Conservation (phyloP, 2,888 invertebrate genomes). For the Tetramorium bicarinatum region DNA sequence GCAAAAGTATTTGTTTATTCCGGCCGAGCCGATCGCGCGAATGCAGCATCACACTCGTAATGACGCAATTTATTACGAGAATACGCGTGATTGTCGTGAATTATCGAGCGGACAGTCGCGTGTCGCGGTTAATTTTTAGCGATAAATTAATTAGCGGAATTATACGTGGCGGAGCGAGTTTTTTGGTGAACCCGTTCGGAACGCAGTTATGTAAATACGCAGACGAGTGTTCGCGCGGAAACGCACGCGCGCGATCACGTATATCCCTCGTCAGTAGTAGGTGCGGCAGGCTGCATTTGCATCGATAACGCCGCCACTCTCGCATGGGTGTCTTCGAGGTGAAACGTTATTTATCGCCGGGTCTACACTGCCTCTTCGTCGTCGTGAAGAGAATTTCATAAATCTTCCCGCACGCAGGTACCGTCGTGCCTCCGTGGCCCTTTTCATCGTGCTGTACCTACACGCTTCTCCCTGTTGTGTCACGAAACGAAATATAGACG, state of each 20-base stretch:
- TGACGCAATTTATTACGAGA: conserved; percentile 25
- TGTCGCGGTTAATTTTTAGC: conserved; percentile 14
- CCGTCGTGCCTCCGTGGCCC: conserved; percentile 53
- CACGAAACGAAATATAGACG: conserved; percentile 52
- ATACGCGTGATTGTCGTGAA: conserved; percentile 18
- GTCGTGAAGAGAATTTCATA: conserved; percentile 72
- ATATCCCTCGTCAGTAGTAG: conserved; percentile 66
- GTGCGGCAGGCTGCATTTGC: conserved; percentile 75
- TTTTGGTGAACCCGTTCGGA: conserved; percentile 28
- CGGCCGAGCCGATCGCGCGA: neutral
- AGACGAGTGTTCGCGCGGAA: conserved; percentile 53
- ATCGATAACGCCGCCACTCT: conserved; percentile 71
- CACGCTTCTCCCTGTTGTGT: conserved; percentile 44
- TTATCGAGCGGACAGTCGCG: conserved; percentile 4
- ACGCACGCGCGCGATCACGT: conserved; percentile 58
- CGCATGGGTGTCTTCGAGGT: conserved; percentile 72
- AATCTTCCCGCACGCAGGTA: conserved; percentile 66
- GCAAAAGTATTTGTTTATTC: conserved; percentile 11
- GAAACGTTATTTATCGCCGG: conserved; percentile 73
- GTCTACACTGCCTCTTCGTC: conserved; percentile 60
- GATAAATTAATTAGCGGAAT: conserved; percentile 48
- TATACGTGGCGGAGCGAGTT: neutral
- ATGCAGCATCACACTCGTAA: conserved; percentile 10
- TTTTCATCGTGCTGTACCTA: conserved; percentile 50
- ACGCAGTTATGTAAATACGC: conserved; percentile 27